phyloP scores from a whole-genome alignment of 2,797 vertebrate genomes.

The Enoplosus armatus region DNA sequence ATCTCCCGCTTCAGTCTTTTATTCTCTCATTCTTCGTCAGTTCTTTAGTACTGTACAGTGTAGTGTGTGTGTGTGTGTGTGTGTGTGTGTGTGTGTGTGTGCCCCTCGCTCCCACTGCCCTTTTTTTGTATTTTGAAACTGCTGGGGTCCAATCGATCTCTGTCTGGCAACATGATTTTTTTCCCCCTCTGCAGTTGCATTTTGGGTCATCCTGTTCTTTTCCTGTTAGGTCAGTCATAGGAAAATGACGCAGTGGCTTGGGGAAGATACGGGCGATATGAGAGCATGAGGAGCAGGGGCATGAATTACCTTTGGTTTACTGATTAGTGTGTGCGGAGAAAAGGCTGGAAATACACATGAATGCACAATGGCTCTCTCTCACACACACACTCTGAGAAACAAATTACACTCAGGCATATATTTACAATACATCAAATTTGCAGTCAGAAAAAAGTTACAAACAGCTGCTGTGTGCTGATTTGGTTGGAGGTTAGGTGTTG shows the following conservation, averaged over 20 bases:
- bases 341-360: slow-evolving; percentile 2
- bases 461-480: slow-evolving; percentile 14
- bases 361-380: neutral
- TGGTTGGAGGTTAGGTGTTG: slow-evolving; percentile 17
- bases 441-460: slow-evolving; percentile 12
- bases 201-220: slow-evolving; percentile 61
- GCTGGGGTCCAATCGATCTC: slow-evolving; percentile 61
- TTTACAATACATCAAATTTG: slow-evolving; percentile 3
- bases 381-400: neutral
- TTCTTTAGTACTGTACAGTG: neutral
- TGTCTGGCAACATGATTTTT: slow-evolving; percentile 44
- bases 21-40: slow-evolving; percentile 14
- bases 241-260: slow-evolving; percentile 34
- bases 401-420: slow-evolving; percentile 8
- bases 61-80: neutral
- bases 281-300: slow-evolving; percentile 7
- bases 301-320: slow-evolving; percentile 42
- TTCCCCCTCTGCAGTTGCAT: slow-evolving; percentile 25
- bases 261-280: neutral
- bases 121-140: slow-evolving; percentile 49
- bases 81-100: too few species aligned
- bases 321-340: slow-evolving; percentile 27
- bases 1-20: neutral
- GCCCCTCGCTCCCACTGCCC: slow-evolving; percentile 5
- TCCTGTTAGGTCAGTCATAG: slow-evolving; percentile 41